Evolutionary conservation across 2,888 invertebrate species (phyloP).

Genomic region (Coecobrya sp.): DNA sequence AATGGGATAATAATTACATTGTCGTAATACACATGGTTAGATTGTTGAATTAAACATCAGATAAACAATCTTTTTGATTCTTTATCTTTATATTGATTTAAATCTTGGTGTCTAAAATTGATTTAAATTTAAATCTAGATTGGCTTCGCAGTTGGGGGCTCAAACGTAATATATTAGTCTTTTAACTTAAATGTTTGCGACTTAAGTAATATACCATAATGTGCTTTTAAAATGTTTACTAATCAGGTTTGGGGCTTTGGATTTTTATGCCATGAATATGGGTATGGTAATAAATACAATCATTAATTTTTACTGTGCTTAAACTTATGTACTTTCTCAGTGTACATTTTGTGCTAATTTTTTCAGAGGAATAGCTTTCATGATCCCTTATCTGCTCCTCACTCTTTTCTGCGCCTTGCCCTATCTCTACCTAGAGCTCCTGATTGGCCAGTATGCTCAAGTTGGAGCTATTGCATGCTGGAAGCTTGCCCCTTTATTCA

Average conservation of each 20-base stretch:
- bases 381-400: slow-evolving; percentile 63
- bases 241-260: slow-evolving; percentile 48
- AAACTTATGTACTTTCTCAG: no score
- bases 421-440: slow-evolving; percentile 57
- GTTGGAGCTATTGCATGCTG: slow-evolving; percentile 54
- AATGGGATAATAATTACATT: slow-evolving; percentile 44
- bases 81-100: no score
- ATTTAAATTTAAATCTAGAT: slow-evolving; percentile 20
- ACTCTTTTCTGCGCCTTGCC: slow-evolving; percentile 16
- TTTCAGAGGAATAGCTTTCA: slow-evolving; percentile 50
- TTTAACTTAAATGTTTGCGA: neutral
- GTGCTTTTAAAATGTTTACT: no score
- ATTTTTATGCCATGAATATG: slow-evolving; percentile 26
- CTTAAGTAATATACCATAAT: no score
- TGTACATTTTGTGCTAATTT: neutral
- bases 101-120: no score
- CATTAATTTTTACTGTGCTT: neutral
- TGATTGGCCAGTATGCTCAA: slow-evolving; percentile 69
- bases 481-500: slow-evolving; percentile 60
- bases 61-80: no score
- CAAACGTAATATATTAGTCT: slow-evolving; percentile 7
- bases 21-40: slow-evolving; percentile 32
- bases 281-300: no score
- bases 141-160: slow-evolving; percentile 23
- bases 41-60: no score